Evolutionary conservation across 2,797 vertebrate genomes (phyloP).

Genomic region (Kryptolebias ocellatus): DNA sequence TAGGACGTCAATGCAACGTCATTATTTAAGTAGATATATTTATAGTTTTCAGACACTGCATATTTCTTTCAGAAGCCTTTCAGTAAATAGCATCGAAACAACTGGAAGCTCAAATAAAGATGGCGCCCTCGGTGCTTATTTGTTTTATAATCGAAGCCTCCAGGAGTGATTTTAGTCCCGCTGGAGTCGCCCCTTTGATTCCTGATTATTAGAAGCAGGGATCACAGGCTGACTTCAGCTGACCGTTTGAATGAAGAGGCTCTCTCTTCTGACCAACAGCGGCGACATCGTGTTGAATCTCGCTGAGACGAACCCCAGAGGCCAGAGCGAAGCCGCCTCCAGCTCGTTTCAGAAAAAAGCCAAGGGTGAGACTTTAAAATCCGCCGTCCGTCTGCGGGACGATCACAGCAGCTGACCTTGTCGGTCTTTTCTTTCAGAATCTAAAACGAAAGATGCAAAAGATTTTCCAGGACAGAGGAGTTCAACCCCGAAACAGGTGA

Average conservation of each 20-base stretch:
- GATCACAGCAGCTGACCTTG: neutral
- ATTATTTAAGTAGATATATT: too few species aligned
- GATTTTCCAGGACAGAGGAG: conserved; percentile 50
- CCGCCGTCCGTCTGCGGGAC: neutral
- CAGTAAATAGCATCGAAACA: too few species aligned
- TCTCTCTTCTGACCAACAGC: conserved; percentile 70
- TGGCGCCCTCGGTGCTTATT: too few species aligned
- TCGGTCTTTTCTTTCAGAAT: conserved; percentile 25
- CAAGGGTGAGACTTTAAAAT: conserved; percentile 59
- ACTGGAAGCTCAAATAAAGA: too few species aligned
- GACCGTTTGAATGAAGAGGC: conserved; percentile 70
- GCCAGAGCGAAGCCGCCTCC: conserved; percentile 55
- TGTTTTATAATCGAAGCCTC: too few species aligned
- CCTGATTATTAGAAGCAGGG: conserved; percentile 59
- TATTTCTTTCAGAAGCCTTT: too few species aligned
- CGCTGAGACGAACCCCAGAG: conserved; percentile 61
- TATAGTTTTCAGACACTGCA: too few species aligned
- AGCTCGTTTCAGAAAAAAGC: conserved; percentile 55
- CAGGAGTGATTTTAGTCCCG: too few species aligned
- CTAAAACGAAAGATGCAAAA: conserved; percentile 20
- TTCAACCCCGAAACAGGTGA: conserved; percentile 69
- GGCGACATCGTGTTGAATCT: conserved; percentile 82
- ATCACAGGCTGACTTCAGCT: conserved; percentile 69
- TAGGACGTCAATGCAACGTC: too few species aligned
- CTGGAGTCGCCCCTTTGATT: too few species aligned